Base-by-base conservation (phyloP, 2,888 invertebrate species). In the Falcaria lacertinaria region DNA sequence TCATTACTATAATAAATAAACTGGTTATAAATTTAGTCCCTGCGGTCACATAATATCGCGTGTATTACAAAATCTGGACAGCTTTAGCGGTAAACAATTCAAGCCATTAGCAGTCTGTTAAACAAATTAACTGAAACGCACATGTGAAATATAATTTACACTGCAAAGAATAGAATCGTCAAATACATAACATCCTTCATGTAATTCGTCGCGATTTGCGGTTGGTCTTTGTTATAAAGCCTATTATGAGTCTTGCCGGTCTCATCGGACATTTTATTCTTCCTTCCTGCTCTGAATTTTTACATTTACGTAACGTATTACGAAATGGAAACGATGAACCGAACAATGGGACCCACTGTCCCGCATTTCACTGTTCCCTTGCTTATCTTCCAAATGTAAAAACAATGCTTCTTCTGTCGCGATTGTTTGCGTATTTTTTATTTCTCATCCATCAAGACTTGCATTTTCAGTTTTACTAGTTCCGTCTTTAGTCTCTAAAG, bases 271-370 rank as follows among this genome's bases (percentile, higher is more conserved):
- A 39, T 48, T 55, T 44, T 53, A 48, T 51, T 56, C 52, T 48
- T 49, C 28, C 45, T 47, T 40, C 33, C 44, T 56, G 52, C 48
- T 59, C 65, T 55, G 58, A 68, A 62, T 71, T 59, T 34, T 38
- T 49, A 35, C 44, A 57, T 69, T 74, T 71, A 69, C 70, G 69
- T 72, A 71, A 74, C 54, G 56, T 50, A 52, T 82, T 81, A 75
- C 69, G 78, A 74, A 76, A 81, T 69, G 49, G 42, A 54, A 59
- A 62, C 60, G 64, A 64, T 62, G 64, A 56, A 41, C 54, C 54
- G 54, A 75, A 83, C 84, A 83, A 83, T 82, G 67, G 70, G 54
- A 39, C 45, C 62, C 67, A 63, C 70, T 74, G 78, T 74, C 69
- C 70, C 71, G 64, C 64, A 64, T 72, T 80, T 65, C 68, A 63